phyloP scores from a whole-genome alignment of 2,113 vertebrate genomes.

The Triplophysa siluroides region DNA sequence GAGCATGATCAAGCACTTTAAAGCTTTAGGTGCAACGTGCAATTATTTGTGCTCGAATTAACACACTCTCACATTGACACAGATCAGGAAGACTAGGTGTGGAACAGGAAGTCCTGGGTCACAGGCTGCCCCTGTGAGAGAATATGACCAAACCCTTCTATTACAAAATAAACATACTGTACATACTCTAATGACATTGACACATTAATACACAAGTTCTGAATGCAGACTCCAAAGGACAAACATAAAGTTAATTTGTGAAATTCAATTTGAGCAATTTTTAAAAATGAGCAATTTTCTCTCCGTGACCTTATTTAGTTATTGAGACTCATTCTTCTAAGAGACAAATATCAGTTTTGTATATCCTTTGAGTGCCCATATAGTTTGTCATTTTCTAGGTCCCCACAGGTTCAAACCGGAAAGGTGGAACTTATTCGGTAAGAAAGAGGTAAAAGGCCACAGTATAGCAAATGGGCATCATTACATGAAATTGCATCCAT shows the following conservation, averaged over 20 bases:
- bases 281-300: too few relatives aligned
- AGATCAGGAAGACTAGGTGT: slow-evolving; percentile 23
- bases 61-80: background rate
- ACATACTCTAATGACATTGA: too few relatives aligned
- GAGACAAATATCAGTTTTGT: slow-evolving; percentile 15
- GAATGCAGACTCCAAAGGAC: background rate
- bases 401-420: slow-evolving; percentile 41
- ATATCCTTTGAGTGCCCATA: slow-evolving; percentile 6
- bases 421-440: slow-evolving; percentile 18
- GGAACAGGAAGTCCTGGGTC: slow-evolving; percentile 17
- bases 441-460: background rate
- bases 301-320: too few relatives aligned
- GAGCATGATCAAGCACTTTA: too few relatives aligned
- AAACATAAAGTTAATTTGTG: background rate
- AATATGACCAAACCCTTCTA: too few relatives aligned
- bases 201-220: background rate
- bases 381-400: slow-evolving; percentile 8
- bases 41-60: background rate
- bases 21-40: background rate
- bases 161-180: too few relatives aligned
- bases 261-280: too few relatives aligned
- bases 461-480: background rate
- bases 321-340: too few relatives aligned
- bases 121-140: slow-evolving; percentile 1
- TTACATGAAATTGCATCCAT: slow-evolving; percentile 8